These are phyloP conservation scores for Spermophilus dauricus DNA, from an alignment of 2,113 vertebrate species.

Conservation along the genomic window DNA sequence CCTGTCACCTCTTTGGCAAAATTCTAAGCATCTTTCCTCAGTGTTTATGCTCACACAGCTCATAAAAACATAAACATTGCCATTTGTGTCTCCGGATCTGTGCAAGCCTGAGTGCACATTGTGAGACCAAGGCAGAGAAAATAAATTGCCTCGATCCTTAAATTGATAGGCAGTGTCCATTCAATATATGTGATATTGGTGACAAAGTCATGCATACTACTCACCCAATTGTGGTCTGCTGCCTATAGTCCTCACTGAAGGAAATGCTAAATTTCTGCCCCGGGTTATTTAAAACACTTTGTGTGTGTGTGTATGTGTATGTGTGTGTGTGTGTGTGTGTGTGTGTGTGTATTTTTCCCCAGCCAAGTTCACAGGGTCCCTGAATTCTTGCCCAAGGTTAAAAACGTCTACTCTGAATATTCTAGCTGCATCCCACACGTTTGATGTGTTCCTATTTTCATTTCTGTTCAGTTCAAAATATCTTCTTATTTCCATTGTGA, in stretches of 20 bases:
- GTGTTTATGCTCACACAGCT: neutral
- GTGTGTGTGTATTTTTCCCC: neutral
- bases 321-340: neutral
- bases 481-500: slow-evolving; percentile 69
- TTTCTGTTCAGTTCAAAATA: slow-evolving; percentile 62
- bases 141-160: neutral
- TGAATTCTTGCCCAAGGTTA: neutral
- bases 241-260: neutral
- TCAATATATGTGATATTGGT: neutral
- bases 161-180: neutral
- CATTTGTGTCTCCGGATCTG: neutral
- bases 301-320: neutral
- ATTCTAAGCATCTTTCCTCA: neutral
- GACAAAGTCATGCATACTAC: neutral
- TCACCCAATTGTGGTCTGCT: neutral
- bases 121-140: slow-evolving; percentile 27
- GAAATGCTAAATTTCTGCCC: neutral
- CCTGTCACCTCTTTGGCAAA: slow-evolving; percentile 1
- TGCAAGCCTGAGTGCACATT: neutral
- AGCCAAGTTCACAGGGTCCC: slow-evolving; percentile 1
- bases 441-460: slow-evolving; percentile 62
- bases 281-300: slow-evolving; percentile 10
- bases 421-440: neutral
- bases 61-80: slow-evolving; percentile 28
- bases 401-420: neutral